phyloP scores from a whole-genome alignment of 2,113 vertebrate species.

The Rutilus rutilus region DNA sequence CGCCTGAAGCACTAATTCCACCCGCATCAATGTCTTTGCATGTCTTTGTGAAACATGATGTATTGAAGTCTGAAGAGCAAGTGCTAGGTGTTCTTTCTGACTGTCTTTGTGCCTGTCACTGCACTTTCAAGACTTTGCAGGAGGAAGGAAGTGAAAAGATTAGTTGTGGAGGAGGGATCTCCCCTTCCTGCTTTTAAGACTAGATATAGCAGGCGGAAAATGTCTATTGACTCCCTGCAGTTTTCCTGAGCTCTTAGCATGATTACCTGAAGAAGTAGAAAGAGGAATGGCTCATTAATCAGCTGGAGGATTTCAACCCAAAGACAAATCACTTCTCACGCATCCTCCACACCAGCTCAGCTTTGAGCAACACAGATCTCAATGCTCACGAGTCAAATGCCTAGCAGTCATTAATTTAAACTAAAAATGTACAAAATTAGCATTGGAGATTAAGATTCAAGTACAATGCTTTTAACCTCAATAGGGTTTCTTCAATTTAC shows the following conservation, averaged over 20 bases:
- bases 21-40: conserved; percentile 6
- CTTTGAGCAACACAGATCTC: not conserved
- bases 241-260: conserved; percentile 30
- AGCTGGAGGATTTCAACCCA: conserved; percentile 30
- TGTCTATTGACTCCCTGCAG: conserved; percentile 42
- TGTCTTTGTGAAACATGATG: conserved; percentile 29
- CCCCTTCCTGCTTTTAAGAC: conserved; percentile 28
- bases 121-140: conserved; percentile 17
- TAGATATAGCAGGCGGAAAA: conserved; percentile 25
- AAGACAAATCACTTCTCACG: conserved; percentile 5
- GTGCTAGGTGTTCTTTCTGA: conserved; percentile 28
- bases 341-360: not conserved
- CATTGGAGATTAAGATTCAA: not conserved
- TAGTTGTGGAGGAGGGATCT: conserved; percentile 11
- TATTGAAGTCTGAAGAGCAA: conserved; percentile 32
- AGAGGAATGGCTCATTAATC: conserved; percentile 39
- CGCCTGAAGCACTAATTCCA: conserved; percentile 14
- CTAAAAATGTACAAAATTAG: not conserved
- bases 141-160: conserved; percentile 31
- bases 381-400: not conserved
- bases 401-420: not conserved
- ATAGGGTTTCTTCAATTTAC: not conserved
- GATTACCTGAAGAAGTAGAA: conserved; percentile 41
- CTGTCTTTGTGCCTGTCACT: conserved; percentile 16
- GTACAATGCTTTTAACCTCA: conserved; percentile 16